Evolutionary conservation across 2,113 vertebrate species (phyloP), one percentile per base, ranked within the genome.

Genomic region (Abramis brama): DNA sequence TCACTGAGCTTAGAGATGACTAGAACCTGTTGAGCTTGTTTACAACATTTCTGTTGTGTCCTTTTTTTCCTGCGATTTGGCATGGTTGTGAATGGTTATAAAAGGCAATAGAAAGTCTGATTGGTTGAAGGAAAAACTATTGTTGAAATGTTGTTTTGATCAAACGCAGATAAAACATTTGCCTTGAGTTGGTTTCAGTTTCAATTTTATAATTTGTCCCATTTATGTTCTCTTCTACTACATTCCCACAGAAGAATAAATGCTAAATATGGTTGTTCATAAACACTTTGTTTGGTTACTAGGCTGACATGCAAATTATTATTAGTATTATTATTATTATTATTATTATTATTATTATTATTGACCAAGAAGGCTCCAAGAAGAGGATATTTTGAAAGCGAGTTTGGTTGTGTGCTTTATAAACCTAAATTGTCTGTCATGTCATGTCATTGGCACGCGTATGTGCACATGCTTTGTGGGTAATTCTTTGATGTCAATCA

Each of bases 1-100:
- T 23, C 62, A 23, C 21, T 50, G 27, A 50, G 25, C 12, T 82
- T 47, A 10, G n/a, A 80, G 39, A 21, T 45, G n/a, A 39, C 12
- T 19, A 30, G 17, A 64, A 81, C 79, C 39, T 70, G 80, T 70
- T 70, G 10, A 52, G 27, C 80, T 82, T 45, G 80, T 82, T 82
- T 55, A 30, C 43, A 68, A 3, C 43, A 30, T 82, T 82, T 43
- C 36, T 68, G 17, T 52, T 82, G 0, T 3, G 11, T 50, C 27
- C 9, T 15, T 50, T 30, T 33, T 33, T 33, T 33, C 10, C 4
- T 23, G 12, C 39, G 25, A 66, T 47, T 19, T 80, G 57, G 57
- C 27, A 11, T 66, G 60, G 30, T 11, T 64, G 60, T 25, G 17
- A 30, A 11, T 60, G 36, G 36, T 64, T 43, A 19, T 45, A 36